Base-by-base conservation (phyloP, 2,888 invertebrate genomes). In the Epirrhoe alternata region DNA sequence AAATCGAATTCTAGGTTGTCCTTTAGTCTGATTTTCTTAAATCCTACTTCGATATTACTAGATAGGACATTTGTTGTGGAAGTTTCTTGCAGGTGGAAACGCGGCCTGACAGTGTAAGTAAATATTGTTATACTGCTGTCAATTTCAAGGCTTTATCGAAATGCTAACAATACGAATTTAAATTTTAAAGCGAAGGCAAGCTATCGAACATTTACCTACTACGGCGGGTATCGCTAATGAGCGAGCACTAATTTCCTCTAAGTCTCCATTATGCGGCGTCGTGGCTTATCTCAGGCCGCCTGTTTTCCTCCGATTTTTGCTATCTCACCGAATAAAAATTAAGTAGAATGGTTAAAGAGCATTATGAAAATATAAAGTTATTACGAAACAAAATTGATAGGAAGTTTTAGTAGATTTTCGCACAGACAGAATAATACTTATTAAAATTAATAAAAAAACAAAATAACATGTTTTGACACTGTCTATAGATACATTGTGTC, bases 181-280 rank as follows among this genome's bases (percentile, higher is more conserved):
- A 47, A 47, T 47, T 47, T 45, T 47, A 47, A 47, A 47, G 47
- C 47, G 16, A 47, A 47, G 16, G 14, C 7, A 16, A 49, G 33
- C 14, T 49, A 50, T 38, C 5, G 47, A 53, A 61, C 52, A 31
- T 38, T 30, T 30, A 45, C 33, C n/a, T 33, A 50, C 17, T 16
- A 17, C 17, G 30, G 8, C 42, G 42, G 52, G 63, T 66, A 64
- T 70, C 69, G 72, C 81, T 86, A 85, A 87, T 86, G 84, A 85
- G 82, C 78, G 72, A 79, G 75, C 80, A 83, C 83, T 86, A 86
- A 88, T 89, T 87, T 88, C 81, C 84, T 85, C 84, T 82, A 82
- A 86, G 81, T 83, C 82, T 83, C 77, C 77, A 82, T 86, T 87
- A 86, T 83, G 79, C 79, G 77, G 73, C 70, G 70, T 74, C 63